Evolutionary conservation across 2,113 vertebrate genomes (phyloP).

Genomic region (Catharus fuscescens): DNA sequence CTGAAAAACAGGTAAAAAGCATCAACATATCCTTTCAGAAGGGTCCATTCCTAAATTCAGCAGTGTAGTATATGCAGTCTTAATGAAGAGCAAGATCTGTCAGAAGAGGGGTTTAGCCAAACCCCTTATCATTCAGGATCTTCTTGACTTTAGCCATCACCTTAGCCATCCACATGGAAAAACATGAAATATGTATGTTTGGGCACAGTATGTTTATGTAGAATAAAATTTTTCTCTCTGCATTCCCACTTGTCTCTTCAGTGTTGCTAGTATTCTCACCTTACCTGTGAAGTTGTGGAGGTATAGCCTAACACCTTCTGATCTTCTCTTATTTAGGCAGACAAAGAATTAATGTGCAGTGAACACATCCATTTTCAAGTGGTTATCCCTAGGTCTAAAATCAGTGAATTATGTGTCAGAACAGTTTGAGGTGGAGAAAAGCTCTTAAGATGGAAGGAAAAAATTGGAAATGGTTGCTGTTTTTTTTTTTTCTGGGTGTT

Average conservation of each 20-base stretch:
- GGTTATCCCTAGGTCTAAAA: neutral
- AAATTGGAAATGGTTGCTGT: neutral
- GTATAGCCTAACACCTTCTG: conserved; percentile 36
- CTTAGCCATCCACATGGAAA: neutral
- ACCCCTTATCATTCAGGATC: neutral
- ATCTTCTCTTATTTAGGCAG: conserved; percentile 4
- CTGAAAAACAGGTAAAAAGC: neutral
- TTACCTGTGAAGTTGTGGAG: conserved; percentile 63
- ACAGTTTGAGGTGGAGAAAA: neutral
- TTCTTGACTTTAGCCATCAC: neutral
- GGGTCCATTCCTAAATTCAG: neutral
- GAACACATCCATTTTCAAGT: conserved; percentile 8
- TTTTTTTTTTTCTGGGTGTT: neutral
- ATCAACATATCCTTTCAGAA: neutral
- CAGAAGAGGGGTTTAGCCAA: neutral
- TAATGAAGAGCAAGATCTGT: neutral
- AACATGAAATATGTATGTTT: conserved; percentile 31
- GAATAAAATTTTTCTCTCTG: neutral
- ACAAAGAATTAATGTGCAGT: conserved; percentile 41
- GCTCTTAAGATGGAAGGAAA: neutral
- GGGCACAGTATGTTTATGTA: neutral
- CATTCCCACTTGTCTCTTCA: conserved; percentile 54
- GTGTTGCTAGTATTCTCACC: conserved; percentile 41
- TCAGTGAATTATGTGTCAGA: neutral
- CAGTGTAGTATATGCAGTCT: neutral